Evolutionary conservation across 2,888 invertebrate species (phyloP), one percentile per base, ranked within the genome.

Genomic region (Serripes groenlandicus): DNA sequence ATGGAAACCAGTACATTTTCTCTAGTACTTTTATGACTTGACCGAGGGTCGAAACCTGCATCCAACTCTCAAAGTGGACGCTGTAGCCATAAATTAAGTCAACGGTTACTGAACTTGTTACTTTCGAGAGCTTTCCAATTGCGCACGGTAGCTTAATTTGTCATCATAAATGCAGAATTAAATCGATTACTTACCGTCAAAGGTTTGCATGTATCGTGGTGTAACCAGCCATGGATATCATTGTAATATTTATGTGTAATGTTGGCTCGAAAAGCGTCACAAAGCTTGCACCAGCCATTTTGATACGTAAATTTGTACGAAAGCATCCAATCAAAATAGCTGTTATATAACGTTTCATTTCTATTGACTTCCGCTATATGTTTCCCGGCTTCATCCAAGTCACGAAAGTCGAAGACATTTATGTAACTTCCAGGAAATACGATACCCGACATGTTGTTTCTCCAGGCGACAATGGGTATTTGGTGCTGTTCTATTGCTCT

Each of bases 401-500:
- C 58, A 0, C 70, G 70, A 35, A 82, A 82, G 42, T 78, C 75
- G 26, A 64, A 74, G 0, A 82, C 77, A 32, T 82, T 82, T 26
- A 82, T 82, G 52, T 82, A 82, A 58, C 72, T 72, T 23, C 74
- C 74, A 28, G 81, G 74, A 21, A 82, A 58, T 23, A 74, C 78
- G 0, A 71, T 35, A 30, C 69, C 78, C 23, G 69, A 37, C 74
- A 75, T 71, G 54, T 68, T 34, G 32, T 64, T 28, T 66, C 37
- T 73, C 81, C 78, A 82, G 9, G 77, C 74, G 3, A 82, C 81
- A 3, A 82, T 71, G 7, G 81, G 81, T 37, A 82, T 70, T 37
- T 74, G 77, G 18, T 56, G 37, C 18, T 60, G 58, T 11, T 49
- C 54, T 23, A 82, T 32, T 15, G 81, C 35, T 28, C 77, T 18